phyloP scores from a whole-genome alignment of 2,113 vertebrate species.

The Melanerpes formicivorus region DNA sequence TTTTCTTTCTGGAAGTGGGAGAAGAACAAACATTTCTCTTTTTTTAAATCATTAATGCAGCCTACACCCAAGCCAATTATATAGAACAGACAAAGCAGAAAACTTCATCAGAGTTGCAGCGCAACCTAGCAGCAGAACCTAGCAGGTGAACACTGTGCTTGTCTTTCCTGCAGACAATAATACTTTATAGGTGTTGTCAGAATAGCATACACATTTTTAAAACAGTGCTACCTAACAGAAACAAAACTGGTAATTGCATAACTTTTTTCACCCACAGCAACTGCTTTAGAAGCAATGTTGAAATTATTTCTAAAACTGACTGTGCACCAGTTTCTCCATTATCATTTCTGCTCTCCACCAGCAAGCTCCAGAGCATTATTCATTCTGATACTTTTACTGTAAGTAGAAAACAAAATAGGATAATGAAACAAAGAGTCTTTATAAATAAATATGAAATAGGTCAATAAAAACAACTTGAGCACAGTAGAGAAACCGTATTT shows the following conservation, averaged over 20 bases:
- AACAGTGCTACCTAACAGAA: not conserved
- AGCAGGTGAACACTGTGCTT: not conserved
- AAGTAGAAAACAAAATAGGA: too few species aligned
- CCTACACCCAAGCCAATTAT: slow-evolving; percentile 54
- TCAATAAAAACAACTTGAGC: too few species aligned
- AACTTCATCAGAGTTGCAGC: not conserved
- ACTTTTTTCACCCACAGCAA: not conserved
- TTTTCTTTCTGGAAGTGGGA: slow-evolving; percentile 28
- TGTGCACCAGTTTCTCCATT: not conserved
- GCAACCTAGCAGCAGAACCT: not conserved
- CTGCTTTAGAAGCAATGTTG: not conserved
- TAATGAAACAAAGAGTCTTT: too few species aligned
- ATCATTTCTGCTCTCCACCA: not conserved
- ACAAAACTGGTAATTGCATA: not conserved
- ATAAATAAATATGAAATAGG: too few species aligned
- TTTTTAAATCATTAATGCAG: slow-evolving; percentile 22
- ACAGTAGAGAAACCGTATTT: too few species aligned
- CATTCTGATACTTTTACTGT: not conserved
- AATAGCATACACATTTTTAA: not conserved
- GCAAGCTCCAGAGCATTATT: not conserved
- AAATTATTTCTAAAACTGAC: not conserved
- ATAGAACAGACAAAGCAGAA: slow-evolving; percentile 54
- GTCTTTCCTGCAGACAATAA: not conserved
- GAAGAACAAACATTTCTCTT: slow-evolving; percentile 24
- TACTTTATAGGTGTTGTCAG: not conserved